These are phyloP conservation scores for Galemys pyrenaicus DNA, from an alignment of 2,113 vertebrate genomes.

Conservation along the genomic window DNA sequence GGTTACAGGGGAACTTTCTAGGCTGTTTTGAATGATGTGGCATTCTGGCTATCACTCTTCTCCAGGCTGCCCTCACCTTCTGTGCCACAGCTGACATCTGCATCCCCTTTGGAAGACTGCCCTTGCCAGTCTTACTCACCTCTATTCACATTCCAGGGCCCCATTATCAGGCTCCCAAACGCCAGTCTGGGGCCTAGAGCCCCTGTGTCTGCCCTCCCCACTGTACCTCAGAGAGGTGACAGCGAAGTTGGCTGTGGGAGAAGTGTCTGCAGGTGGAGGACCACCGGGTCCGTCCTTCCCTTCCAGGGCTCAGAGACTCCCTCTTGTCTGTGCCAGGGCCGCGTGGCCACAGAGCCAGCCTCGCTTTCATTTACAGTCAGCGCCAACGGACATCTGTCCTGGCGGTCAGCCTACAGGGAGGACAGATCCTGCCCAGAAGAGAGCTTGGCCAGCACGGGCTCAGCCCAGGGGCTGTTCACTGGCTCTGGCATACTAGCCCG, in stretches of 20 bases:
- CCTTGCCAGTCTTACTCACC: background rate
- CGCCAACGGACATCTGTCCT: background rate
- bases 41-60: background rate
- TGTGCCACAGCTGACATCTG: background rate
- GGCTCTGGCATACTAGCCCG: fast-evolving
- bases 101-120: background rate
- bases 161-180: background rate
- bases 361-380: background rate
- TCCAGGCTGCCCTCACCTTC: background rate
- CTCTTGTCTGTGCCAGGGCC: background rate
- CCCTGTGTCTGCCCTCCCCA: background rate
- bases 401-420: background rate
- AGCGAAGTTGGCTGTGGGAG: background rate
- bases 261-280: background rate
- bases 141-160: background rate
- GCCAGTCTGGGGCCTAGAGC: background rate
- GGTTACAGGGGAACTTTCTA: background rate
- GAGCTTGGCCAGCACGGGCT: background rate
- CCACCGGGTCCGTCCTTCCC: background rate
- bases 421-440: no score
- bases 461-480: no score
- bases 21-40: background rate
- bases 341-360: background rate
- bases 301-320: background rate
- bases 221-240: background rate